Conservation (phyloP, 2,797 vertebrate species). For the Synanceia verrucosa region DNA sequence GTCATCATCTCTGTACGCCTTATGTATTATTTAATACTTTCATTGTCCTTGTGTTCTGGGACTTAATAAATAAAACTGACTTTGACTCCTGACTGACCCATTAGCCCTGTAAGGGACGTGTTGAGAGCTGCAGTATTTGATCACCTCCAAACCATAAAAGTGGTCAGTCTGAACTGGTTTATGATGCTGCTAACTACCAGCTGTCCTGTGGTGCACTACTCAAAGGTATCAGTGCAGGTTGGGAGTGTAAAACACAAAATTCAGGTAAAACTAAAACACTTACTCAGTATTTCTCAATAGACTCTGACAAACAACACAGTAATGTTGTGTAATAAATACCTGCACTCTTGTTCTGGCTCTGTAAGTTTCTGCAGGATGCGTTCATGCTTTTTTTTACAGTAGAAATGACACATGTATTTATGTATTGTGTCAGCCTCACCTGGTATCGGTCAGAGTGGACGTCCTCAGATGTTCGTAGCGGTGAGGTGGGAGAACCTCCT, state of each 20-base stretch:
- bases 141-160: slow-evolving; percentile 14
- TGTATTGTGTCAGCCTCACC: slow-evolving; percentile 63
- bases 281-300: background rate
- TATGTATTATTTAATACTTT: background rate
- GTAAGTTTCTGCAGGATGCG: background rate
- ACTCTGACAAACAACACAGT: background rate
- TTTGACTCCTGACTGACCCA: background rate
- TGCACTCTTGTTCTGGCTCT: background rate
- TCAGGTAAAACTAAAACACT: background rate
- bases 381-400: too few species aligned
- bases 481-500: slow-evolving; percentile 89
- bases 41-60: background rate
- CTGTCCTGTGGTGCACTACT: background rate
- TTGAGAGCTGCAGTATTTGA: slow-evolving; percentile 5
- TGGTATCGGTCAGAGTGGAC: slow-evolving; percentile 96
- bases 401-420: background rate
- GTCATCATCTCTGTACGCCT: background rate
- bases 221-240: background rate
- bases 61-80: background rate
- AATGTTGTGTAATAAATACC: background rate
- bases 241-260: background rate
- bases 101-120: background rate
- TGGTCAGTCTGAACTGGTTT: slow-evolving; percentile 24
- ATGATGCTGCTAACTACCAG: slow-evolving; percentile 23
- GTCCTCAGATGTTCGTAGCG: slow-evolving; percentile 89